Evolutionary conservation across 2,888 invertebrate genomes (phyloP), one percentile per base, ranked within the genome.

Genomic region (Mythimna pallens): DNA sequence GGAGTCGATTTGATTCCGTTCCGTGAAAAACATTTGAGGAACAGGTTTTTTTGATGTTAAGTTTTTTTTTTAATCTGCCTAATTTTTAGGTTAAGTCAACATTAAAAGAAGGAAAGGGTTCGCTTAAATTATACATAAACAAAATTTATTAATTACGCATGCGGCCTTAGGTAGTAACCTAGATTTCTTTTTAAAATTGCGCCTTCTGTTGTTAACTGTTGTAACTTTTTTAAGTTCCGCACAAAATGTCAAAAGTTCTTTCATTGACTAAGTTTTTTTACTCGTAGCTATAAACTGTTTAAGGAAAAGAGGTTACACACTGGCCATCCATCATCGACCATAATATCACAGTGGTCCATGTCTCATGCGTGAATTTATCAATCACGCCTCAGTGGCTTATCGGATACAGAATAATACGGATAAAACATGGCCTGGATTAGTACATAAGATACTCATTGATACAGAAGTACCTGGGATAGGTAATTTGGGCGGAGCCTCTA

Each of bases 131-230:
- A 58, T 69, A 70, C 70, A 80, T 80, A 80, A 80, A 80, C 63
- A 82, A 71, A 80, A 77, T 73, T 71, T 80, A 82, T 80, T 80
- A 82, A 82, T 82, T 82, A 82, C 77, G 82, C 77, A 82, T 82
- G 77, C 80, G 66, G 82, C 65, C 67, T 72, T 50, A 78, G 43
- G 70, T 68, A 64, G 68, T 61, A 80, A 17, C 69, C 80, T 54
- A 77, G 52, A 76, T 76, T 79, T 75, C 10, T 65, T 79, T 68
- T 76, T 47, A 66, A 66, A 68, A 64, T 61, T 30, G 73, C 61
- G 55, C 58, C 58, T 68, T 68, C 30, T 67, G 77, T 6, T 67
- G 47, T 50, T 47, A 47, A 58, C 43, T 68, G 52, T 30, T 40
- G 25, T 20, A 50, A 66, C 34, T 34, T 69, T 67, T 63, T 40